phyloP scores from a whole-genome alignment of 2,113 vertebrate species.

The Acanthochromis polyacanthus region DNA sequence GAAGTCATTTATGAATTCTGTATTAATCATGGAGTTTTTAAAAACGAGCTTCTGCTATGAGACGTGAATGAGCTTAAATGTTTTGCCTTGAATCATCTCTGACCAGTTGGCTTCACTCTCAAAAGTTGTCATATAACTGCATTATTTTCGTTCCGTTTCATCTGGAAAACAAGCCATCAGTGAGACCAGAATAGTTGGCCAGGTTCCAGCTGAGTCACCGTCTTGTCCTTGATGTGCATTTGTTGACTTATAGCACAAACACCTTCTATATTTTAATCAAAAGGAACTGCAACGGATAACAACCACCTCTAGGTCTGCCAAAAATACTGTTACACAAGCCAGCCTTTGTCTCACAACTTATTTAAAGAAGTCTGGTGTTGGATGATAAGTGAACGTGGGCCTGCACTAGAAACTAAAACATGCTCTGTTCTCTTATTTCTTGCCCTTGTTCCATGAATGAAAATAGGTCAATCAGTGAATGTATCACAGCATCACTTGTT shows the following conservation, averaged over 20 bases:
- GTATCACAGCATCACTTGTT: background rate
- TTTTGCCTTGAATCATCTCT: background rate
- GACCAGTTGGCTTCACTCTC: slow-evolving; percentile 21
- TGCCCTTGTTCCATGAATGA: too few relatives aligned
- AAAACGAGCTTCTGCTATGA: slow-evolving; percentile 22
- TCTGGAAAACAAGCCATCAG: slow-evolving; percentile 75
- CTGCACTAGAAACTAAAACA: background rate
- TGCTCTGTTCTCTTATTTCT: too few relatives aligned
- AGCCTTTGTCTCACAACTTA: background rate
- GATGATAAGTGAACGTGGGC: background rate
- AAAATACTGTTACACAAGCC: background rate
- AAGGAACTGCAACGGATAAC: slow-evolving; percentile 6
- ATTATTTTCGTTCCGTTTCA: slow-evolving; percentile 27
- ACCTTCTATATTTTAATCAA: slow-evolving; percentile 13
- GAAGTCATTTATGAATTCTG: slow-evolving; percentile 7
- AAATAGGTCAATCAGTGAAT: too few relatives aligned
- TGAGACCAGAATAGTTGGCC: slow-evolving; percentile 49
- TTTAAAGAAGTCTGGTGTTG: background rate
- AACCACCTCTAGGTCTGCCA: background rate
- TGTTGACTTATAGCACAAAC: slow-evolving; percentile 57
- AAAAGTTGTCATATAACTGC: slow-evolving; percentile 8
- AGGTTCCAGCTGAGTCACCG: slow-evolving; percentile 32
- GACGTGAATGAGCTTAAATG: background rate
- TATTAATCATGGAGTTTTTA: background rate
- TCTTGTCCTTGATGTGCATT: slow-evolving; percentile 25